Evolutionary conservation across 2,888 invertebrate species (phyloP).

Genomic region (Oasisia sp.): DNA sequence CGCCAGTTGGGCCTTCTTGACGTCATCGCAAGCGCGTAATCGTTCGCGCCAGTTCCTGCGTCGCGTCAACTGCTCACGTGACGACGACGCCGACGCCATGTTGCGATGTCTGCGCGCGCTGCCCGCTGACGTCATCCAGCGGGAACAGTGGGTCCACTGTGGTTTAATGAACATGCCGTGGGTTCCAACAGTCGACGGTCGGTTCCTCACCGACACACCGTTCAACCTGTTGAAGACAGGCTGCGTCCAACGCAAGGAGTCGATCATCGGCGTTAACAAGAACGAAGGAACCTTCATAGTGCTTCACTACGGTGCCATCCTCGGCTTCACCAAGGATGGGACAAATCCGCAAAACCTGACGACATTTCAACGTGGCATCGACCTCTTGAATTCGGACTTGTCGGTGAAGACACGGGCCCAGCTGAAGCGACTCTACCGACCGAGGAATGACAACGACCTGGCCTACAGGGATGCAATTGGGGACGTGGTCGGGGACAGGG

Average conservation of each 20-base stretch:
- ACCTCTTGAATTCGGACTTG: constrained; percentile 39
- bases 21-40: constrained; percentile 53
- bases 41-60: constrained; percentile 38
- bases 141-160: constrained; percentile 42
- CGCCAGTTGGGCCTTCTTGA: constrained; percentile 90
- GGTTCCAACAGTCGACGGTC: constrained; percentile 90
- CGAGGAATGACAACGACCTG: constrained; percentile 78
- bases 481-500: constrained; percentile 88
- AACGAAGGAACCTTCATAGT: constrained; percentile 94
- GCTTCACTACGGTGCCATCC: constrained; percentile 82
- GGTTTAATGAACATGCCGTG: constrained; percentile 86
- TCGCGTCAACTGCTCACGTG: constrained; percentile 35
- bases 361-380: constrained; percentile 34
- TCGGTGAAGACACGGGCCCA: constrained; percentile 79
- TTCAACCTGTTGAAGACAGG: constrained; percentile 73
- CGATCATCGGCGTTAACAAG: constrained; percentile 90
- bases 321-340: constrained; percentile 41
- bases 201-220: constrained; percentile 81
- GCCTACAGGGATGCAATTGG: constrained; percentile 83
- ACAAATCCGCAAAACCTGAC: constrained; percentile 37
- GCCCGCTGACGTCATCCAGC: constrained; percentile 32
- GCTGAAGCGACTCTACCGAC: constrained; percentile 83
- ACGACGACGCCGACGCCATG: constrained; percentile 36
- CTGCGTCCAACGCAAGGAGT: constrained; percentile 89
- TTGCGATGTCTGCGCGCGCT: constrained; percentile 42